Evolutionary conservation across 2,888 invertebrate species (phyloP).

Genomic region (Taphrorychus bicolor): DNA sequence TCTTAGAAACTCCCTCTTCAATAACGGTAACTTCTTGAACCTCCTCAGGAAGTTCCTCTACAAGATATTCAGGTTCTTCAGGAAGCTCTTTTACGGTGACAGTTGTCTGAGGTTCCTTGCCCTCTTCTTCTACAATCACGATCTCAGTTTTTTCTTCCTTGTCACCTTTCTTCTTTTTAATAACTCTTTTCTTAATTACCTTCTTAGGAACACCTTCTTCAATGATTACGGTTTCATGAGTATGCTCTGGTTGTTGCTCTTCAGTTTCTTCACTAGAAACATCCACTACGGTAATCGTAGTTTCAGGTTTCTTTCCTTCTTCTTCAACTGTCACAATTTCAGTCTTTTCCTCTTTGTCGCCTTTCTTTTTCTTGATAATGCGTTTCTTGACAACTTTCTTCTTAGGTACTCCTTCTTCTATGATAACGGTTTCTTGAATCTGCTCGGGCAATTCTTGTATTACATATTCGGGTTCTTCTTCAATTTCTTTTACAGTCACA

Average conservation of each 20-base stretch:
- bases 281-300: constrained; percentile 45
- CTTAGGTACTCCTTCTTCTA: constrained; percentile 55
- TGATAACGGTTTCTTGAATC: constrained; percentile 48
- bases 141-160: constrained; percentile 57
- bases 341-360: constrained; percentile 51
- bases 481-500: constrained; percentile 55
- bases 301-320: constrained; percentile 56
- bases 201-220: constrained; percentile 48
- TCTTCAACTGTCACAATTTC: constrained; percentile 62
- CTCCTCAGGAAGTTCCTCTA: constrained; percentile 47
- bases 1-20: constrained; percentile 46
- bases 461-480: constrained; percentile 21
- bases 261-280: constrained; percentile 25
- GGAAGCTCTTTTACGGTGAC: constrained; percentile 53
- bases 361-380: constrained; percentile 60
- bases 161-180: constrained; percentile 57
- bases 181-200: constrained; percentile 55
- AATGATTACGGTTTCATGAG: constrained; percentile 45
- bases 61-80: constrained; percentile 34
- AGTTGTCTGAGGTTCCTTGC: constrained; percentile 58
- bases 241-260: constrained; percentile 42
- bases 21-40: constrained; percentile 46
- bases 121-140: constrained; percentile 58
- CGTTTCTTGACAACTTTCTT: constrained; percentile 51
- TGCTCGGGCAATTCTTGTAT: constrained; percentile 47